phyloP scores from a whole-genome alignment of 2,113 vertebrate genomes.

The Elgaria multicarinata region DNA sequence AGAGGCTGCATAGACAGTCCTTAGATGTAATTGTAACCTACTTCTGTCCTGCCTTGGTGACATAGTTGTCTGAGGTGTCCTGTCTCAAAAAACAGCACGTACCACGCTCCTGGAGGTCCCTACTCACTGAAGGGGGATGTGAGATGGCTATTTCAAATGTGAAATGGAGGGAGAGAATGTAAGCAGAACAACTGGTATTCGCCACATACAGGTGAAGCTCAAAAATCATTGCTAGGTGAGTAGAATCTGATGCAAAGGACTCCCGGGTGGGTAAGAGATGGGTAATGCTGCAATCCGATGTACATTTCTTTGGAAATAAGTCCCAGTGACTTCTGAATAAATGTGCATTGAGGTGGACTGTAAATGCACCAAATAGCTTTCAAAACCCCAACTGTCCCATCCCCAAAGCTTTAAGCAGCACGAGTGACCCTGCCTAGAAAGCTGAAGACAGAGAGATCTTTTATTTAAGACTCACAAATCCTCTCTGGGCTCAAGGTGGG shows the following conservation, averaged over 20 bases:
- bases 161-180: not conserved
- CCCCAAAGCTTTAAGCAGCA: conserved; percentile 14
- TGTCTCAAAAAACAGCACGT: not conserved
- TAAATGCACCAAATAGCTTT: not conserved
- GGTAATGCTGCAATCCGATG: not conserved
- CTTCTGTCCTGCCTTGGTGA: not conserved
- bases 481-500: not conserved
- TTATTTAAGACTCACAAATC: not conserved
- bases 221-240: not conserved
- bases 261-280: not conserved
- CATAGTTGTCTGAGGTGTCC: not conserved
- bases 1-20: not conserved
- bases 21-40: not conserved
- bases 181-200: not conserved
- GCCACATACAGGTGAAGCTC: not conserved
- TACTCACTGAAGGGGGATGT: not conserved
- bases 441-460: not conserved
- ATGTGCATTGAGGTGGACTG: not conserved
- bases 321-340: not conserved
- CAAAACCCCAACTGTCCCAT: not conserved
- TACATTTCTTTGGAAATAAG: not conserved
- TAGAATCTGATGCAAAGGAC: not conserved
- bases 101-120: not conserved
- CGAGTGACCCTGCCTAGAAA: not conserved
- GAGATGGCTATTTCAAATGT: not conserved